Conservation (phyloP, 2,113 vertebrate species). For the Charina bottae region DNA sequence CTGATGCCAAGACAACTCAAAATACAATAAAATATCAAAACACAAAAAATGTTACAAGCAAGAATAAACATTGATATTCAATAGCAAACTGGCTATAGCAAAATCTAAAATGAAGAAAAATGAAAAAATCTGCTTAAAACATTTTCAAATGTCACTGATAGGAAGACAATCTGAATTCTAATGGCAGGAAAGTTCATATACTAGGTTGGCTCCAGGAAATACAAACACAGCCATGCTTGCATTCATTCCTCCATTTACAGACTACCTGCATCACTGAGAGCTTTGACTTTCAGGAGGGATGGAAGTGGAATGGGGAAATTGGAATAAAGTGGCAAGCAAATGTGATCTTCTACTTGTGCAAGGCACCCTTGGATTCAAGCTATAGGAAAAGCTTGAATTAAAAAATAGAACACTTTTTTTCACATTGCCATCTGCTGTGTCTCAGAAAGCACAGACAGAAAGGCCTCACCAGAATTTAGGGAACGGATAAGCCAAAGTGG, state of each 20-base stretch:
- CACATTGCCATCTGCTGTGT: not conserved
- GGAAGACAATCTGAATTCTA: not conserved
- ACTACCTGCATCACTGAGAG: not conserved
- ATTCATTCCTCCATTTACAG: not conserved
- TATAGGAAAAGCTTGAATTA: not conserved
- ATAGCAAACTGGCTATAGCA: not conserved
- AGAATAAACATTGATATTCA: not conserved
- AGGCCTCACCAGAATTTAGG: not conserved
- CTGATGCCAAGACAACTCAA: not conserved
- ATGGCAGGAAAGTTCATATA: not conserved
- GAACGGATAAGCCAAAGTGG: not conserved
- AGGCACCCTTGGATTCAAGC: not conserved
- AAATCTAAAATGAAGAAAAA: not conserved
- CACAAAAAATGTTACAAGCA: not conserved
- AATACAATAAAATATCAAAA: not conserved
- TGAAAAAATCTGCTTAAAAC: not conserved
- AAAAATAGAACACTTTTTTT: not conserved
- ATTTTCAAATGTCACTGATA: not conserved
- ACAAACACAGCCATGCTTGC: not conserved
- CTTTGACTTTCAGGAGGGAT: not conserved
- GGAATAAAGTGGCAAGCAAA: not conserved
- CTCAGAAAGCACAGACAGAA: not conserved
- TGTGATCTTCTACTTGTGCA: not conserved
- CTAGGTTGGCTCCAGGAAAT: not conserved
- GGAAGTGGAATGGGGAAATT: not conserved